Percentiles rank a stretch among this genome's conserved stretches.
phyloP scores from a whole-genome alignment of 2,797 vertebrate species.

The Pangasius sanitwongsei region DNA sequence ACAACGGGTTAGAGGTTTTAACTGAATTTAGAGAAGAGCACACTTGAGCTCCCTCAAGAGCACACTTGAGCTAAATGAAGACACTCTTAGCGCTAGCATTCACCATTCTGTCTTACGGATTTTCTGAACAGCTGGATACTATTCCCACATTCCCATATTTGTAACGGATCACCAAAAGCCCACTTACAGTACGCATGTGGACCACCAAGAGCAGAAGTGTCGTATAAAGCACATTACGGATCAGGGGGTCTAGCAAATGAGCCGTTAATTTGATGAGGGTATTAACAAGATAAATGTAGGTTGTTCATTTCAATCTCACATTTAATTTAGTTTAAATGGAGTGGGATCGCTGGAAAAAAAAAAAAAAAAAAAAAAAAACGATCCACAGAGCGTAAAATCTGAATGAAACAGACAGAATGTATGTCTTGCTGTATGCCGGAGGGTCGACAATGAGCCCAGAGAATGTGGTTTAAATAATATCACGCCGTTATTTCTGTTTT shows the following conservation, averaged over 20 bases:
- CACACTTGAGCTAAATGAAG: conserved; percentile 42
- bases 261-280: conserved; percentile 58
- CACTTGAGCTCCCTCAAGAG: neutral
- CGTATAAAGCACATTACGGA: conserved; percentile 54
- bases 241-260: conserved; percentile 57
- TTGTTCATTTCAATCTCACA: conserved; percentile 43
- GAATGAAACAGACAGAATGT: conserved; percentile 35
- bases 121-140: conserved; percentile 52
- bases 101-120: conserved; percentile 53
- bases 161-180: conserved; percentile 34
- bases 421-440: conserved; percentile 27
- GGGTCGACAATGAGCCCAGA: conserved; percentile 20
- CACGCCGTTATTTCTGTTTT: neutral
- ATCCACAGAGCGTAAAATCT: conserved; percentile 44
- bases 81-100: conserved; percentile 54
- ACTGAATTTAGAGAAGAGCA: neutral
- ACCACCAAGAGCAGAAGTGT: conserved; percentile 35
- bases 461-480: conserved; percentile 8
- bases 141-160: conserved; percentile 42
- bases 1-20: neutral
- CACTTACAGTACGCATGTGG: neutral
- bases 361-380: neutral
- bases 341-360: neutral
- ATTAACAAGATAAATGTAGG: conserved; percentile 60
- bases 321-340: conserved; percentile 54